Conservation (phyloP, 2,888 invertebrate species). For the Antitype chi region DNA sequence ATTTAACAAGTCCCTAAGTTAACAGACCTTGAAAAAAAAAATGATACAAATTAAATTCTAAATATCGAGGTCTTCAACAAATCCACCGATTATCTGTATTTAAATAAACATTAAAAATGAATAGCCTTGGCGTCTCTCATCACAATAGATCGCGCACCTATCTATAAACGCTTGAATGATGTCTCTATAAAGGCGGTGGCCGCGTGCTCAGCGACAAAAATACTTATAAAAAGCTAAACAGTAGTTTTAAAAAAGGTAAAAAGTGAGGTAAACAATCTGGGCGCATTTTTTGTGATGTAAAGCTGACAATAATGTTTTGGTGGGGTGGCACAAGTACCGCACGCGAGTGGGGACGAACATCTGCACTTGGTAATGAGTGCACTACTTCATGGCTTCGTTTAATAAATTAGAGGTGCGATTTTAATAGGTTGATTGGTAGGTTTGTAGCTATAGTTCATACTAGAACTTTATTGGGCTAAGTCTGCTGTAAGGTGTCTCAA, state of each 20-base stretch:
- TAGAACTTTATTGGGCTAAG: background rate
- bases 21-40: conserved; percentile 47
- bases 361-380: conserved; percentile 72
- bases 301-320: conserved; percentile 79
- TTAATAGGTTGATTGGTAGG: conserved; percentile 14
- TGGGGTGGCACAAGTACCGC: conserved; percentile 84
- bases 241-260: conserved; percentile 88
- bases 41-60: conserved; percentile 66
- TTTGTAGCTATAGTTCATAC: background rate
- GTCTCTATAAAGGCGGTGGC: conserved; percentile 81
- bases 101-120: conserved; percentile 87
- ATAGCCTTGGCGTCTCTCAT: conserved; percentile 80
- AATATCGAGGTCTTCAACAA: conserved; percentile 67
- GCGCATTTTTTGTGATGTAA: conserved; percentile 82
- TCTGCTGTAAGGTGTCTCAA: background rate
- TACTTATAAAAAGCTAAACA: conserved; percentile 85
- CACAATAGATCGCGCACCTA: conserved; percentile 81
- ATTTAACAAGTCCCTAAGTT: conserved; percentile 38
- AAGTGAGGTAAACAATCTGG: conserved; percentile 90
- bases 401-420: conserved; percentile 44
- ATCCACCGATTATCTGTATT: conserved; percentile 80
- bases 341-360: conserved; percentile 78
- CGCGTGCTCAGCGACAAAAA: conserved; percentile 87
- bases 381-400: conserved; percentile 39
- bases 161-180: conserved; percentile 83